Evolutionary conservation across 2,888 invertebrate species (phyloP).

Genomic region (Odontomyia ornata): DNA sequence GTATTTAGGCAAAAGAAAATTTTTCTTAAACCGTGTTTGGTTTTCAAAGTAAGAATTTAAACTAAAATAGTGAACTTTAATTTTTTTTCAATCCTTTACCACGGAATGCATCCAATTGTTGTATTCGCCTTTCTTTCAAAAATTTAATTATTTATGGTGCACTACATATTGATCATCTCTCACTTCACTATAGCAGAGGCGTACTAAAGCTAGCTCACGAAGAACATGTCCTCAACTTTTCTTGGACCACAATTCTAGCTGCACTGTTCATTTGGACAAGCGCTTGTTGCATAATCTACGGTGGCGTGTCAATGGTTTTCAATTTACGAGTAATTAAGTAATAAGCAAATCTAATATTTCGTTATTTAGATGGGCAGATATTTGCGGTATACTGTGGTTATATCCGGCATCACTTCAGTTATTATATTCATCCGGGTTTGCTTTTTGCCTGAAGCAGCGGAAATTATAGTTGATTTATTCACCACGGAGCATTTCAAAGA

Average conservation of each 20-base stretch:
- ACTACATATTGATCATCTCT: no score
- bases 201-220: not conserved
- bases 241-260: constrained; percentile 23
- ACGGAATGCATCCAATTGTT: no score
- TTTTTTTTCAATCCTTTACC: no score
- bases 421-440: not conserved
- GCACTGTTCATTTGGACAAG: constrained; percentile 66
- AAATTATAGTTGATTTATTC: not conserved
- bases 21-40: no score
- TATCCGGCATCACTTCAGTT: not conserved
- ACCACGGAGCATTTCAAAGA: not conserved
- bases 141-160: no score
- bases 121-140: no score
- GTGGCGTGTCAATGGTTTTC: constrained; percentile 56
- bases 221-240: not conserved
- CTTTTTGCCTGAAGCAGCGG: not conserved
- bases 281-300: constrained; percentile 59
- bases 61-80: no score
- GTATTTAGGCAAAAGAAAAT: no score
- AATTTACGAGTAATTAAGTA: not conserved
- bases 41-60: no score
- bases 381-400: constrained; percentile 31
- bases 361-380: constrained; percentile 41
- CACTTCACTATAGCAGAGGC: not conserved
- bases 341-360: not conserved